Conservation (phyloP, 2,113 vertebrate genomes). For the Chaetodon trifascialis region DNA sequence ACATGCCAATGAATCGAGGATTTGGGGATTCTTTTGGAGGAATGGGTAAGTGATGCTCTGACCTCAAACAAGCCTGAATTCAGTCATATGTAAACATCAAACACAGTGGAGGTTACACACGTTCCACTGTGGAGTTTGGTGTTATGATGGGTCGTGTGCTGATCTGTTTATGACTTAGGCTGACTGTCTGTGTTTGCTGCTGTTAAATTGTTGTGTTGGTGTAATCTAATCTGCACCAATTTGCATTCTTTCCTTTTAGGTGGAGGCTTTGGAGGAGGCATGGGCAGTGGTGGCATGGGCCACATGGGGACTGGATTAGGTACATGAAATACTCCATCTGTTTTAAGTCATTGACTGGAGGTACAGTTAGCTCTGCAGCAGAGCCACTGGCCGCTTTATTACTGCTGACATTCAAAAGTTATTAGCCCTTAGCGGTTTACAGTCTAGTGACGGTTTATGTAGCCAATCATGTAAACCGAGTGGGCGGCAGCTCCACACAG, state of each 20-base stretch:
- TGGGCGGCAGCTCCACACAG: no score
- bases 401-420: slow-evolving; percentile 11
- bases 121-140: not conserved
- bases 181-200: not conserved
- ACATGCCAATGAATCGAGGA: slow-evolving; percentile 92
- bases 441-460: slow-evolving; percentile 19
- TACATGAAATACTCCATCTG: slow-evolving; percentile 83
- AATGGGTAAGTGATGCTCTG: slow-evolving; percentile 85
- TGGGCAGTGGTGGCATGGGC: slow-evolving; percentile 93
- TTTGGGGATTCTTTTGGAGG: slow-evolving; percentile 96
- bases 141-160: not conserved
- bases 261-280: slow-evolving; percentile 94
- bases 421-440: not conserved
- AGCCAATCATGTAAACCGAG: not conserved
- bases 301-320: slow-evolving; percentile 94
- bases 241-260: slow-evolving; percentile 82
- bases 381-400: not conserved
- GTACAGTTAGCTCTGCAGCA: not conserved
- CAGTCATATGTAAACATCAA: not conserved
- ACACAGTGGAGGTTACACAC: not conserved
- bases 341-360: no score
- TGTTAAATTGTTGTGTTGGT: not conserved
- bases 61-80: not conserved
- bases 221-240: slow-evolving; percentile 11
- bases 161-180: not conserved